Evolutionary conservation across 2,113 vertebrate genomes (phyloP).

Genomic region (Anser cygnoides): DNA sequence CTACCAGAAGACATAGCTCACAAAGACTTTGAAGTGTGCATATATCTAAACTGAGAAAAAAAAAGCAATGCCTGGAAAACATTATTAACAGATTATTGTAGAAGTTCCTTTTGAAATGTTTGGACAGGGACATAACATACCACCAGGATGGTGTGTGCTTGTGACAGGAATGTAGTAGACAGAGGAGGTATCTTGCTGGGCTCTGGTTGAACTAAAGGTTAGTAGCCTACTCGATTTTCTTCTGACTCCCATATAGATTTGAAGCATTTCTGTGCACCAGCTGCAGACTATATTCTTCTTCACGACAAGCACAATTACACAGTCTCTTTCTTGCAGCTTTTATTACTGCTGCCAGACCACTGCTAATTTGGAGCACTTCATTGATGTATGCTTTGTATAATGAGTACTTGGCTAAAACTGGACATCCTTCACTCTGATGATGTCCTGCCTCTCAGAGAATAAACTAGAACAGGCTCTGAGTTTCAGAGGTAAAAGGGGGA

Average conservation of each 20-base stretch:
- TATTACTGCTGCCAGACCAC: conserved; percentile 22
- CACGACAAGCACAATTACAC: background rate
- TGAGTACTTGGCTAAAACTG: background rate
- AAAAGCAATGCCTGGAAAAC: background rate
- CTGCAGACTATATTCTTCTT: background rate
- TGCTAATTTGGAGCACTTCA: background rate
- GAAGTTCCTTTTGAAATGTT: background rate
- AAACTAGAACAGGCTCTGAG: background rate
- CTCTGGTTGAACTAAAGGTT: background rate
- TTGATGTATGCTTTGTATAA: background rate
- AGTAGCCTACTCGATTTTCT: background rate
- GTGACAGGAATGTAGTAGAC: background rate
- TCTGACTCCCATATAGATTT: background rate
- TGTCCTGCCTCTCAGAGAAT: background rate
- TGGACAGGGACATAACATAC: background rate
- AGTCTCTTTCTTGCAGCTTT: background rate
- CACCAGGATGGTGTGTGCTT: background rate
- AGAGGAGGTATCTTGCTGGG: background rate
- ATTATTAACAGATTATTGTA: background rate
- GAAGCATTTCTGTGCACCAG: background rate
- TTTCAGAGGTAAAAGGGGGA: background rate
- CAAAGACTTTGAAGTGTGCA: background rate
- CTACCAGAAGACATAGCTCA: conserved; percentile 5
- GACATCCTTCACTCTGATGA: background rate
- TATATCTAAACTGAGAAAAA: background rate